Base-by-base conservation (phyloP, 2,888 invertebrate species). In the Acanthosepion lycidas region DNA sequence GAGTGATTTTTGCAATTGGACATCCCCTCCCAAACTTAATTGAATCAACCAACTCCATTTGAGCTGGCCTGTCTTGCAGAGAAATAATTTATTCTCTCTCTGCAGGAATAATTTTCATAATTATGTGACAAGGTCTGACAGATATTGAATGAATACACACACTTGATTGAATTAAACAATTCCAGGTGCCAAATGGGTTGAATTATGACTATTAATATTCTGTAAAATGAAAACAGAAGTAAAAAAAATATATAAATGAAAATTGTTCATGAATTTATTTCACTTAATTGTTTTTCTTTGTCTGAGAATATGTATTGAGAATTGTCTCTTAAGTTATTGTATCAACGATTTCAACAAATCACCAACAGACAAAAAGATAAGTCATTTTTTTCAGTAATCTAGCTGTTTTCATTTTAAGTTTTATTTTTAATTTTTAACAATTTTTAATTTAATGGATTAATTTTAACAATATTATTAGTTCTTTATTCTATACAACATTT, bases 1-100 rank as follows among this genome's bases (percentile, higher is more conserved):
- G 78, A 78, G 78, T n/a, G 78, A 78, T n/a, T 78, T 78, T 78
- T 78, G 78, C 78, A 78, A 78, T 78, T 78, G 78, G 78, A n/a
- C 78, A 33, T 33, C 78, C 33, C n/a, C n/a, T 78, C 78, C 59
- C 33, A n/a, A 78, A 78, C 78, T 78, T 78, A 78, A 78, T 78
- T n/a, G 18, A 33, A 78, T 78, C 78, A 23, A 78, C 9, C n/a
- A 33, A 33, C 78, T 78, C 78, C 78, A 78, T 78, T n/a, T 78
- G 78, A 78, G 78, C n/a, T 18, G 78, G 78, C 78, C n/a, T 78
- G 78, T 78, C 78, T 78, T 78, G 33, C 78, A 78, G 33, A 78
- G 18, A n/a, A 20, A 78, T 78, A 78, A 78, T 78, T 78, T 78
- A 78, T 78, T 78, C 78, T 78, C 78, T 78, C 78, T 78, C n/a